Evolutionary conservation across 2,888 invertebrate genomes (phyloP), one percentile per base, ranked within the genome.

Genomic region (Leuctra nigra): DNA sequence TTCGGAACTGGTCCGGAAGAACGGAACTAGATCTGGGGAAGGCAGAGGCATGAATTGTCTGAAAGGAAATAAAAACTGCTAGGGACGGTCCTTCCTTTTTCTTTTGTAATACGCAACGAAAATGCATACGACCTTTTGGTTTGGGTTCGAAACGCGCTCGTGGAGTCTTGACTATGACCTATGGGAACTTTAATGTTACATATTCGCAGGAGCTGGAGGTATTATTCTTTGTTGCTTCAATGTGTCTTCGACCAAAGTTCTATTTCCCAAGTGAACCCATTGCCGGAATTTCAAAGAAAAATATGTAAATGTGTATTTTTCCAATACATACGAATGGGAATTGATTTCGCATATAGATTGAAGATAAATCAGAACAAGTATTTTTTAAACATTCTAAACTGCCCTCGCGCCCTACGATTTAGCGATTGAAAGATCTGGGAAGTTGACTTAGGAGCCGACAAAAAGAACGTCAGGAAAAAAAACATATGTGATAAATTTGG

Each of bases 1-100:
- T 38, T 41, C 56, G 53, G 56, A 59, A 59, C 59, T 59, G 59
- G 59, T 56, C 53, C 53, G 53, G 59, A 54, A 56, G 59, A 47
- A 24, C 38, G 59, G 56, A 56, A 54, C 56, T 56, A 24, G 54
- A 50, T 56, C 56, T 44, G 22, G 50, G 33, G 33, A 50, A 29
- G 16, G 50, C 33, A 35, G 33, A 50, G 50, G 33, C 50, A 35
- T 24, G 48, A 13, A 48, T 48, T 48, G 48, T 29, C 50, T 50
- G 50, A 50, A 50, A 50, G 50, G 50, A 50, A 50, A 50, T 50
- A 29, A 35, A 50, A 50, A 50, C 50, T 33, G 22, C 50, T 33
- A 18, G 50, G 50, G 50, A 44, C 44, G 44, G 35, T 20, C 50
- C 33, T 50, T 50, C 50, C 50, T 50, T 33, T 50, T 50, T 35